Percentiles rank a stretch among this genome's conserved stretches.
Evolutionary conservation across 1,140 invertebrate species (phyloP).

Genomic region (Copidosoma floridanum): DNA sequence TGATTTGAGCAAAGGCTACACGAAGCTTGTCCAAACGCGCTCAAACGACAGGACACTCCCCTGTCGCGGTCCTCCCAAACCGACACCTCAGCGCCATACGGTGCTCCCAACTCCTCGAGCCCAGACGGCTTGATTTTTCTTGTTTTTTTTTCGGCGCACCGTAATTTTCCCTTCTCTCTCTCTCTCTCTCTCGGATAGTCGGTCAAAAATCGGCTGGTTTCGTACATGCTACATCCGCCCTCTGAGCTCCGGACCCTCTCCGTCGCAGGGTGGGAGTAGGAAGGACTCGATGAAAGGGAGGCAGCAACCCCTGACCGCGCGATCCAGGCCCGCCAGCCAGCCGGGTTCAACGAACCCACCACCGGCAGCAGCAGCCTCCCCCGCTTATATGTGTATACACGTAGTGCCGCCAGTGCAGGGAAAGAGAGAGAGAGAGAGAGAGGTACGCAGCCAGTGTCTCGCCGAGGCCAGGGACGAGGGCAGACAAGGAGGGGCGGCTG

Average conservation of each 20-base stretch:
- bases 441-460: not conserved
- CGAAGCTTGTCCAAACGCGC: no score
- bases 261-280: not conserved
- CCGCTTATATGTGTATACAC: no score
- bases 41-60: no score
- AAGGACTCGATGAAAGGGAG: not conserved
- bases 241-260: not conserved
- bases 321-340: constrained; percentile 36
- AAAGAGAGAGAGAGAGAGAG: not conserved
- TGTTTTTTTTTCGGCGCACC: no score
- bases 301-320: constrained; percentile 29
- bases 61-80: no score
- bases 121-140: no score
- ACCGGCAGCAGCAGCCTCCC: not conserved
- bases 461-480: not conserved
- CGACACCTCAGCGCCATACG: no score
- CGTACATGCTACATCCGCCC: not conserved
- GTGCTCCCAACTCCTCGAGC: no score
- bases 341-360: constrained; percentile 39
- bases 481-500: not conserved
- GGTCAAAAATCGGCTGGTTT: constrained; percentile 13
- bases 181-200: constrained; percentile 11
- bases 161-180: no score
- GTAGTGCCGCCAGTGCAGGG: not conserved
- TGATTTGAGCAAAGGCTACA: no score